A percentile compares a stretch with the other conserved stretches of the same genome.
These are phyloP conservation scores for Nomada ferruginata DNA, from an alignment of 2,888 invertebrate genomes.

Conservation along the genomic window DNA sequence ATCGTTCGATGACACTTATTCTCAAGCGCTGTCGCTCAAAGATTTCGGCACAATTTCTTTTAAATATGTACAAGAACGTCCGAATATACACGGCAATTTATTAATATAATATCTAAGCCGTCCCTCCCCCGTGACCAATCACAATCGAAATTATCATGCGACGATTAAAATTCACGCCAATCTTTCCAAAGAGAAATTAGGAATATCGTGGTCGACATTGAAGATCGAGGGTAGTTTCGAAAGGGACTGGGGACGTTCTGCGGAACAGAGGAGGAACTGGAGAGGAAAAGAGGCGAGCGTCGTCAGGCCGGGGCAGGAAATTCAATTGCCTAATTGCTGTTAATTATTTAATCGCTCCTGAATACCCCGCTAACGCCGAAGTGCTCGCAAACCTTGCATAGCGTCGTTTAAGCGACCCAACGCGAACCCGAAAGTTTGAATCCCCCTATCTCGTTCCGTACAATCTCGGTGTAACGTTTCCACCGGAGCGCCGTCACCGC, in stretches of 20 bases:
- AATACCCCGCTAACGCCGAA: constrained; percentile 77
- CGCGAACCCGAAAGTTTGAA: constrained; percentile 69
- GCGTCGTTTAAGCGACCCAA: constrained; percentile 72
- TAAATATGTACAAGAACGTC: not conserved
- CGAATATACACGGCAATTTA: no score
- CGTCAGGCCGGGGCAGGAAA: constrained; percentile 65
- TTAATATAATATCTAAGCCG: no score
- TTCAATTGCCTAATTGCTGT: constrained; percentile 82
- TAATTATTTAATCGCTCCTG: constrained; percentile 82
- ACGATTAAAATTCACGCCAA: not conserved
- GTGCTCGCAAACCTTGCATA: constrained; percentile 74
- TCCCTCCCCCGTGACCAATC: no score
- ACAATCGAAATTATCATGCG: not conserved
- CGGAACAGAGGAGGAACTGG: constrained; percentile 14
- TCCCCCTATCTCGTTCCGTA: constrained; percentile 46
- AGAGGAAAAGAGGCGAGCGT: constrained; percentile 55
- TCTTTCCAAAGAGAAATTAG: constrained; percentile 44
- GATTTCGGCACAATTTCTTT: not conserved
- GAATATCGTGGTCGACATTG: constrained; percentile 49
- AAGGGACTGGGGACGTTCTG: constrained; percentile 43
- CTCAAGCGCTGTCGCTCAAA: not conserved
- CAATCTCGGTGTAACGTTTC: constrained; percentile 53
- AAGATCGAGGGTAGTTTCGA: constrained; percentile 44
- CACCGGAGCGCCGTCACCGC: constrained; percentile 30
- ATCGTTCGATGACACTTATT: constrained; percentile 26